Evolutionary conservation across 2,888 invertebrate genomes (phyloP), one percentile per base, ranked within the genome.

Genomic region (Leptopilina myrica): DNA sequence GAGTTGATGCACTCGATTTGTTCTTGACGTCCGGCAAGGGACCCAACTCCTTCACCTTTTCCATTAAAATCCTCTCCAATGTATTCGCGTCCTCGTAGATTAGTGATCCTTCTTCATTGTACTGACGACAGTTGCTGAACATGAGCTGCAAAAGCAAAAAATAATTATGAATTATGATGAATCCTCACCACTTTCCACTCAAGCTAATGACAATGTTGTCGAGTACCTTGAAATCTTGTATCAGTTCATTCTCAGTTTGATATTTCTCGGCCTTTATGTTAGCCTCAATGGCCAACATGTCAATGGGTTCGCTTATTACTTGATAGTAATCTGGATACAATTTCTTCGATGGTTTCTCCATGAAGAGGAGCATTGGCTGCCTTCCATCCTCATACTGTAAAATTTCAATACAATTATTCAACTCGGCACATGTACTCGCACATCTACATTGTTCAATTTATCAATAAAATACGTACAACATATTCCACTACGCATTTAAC

Each of bases 41-140:
- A 67, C 95, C 95, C 43, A 96, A 92, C 80, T 97, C 97, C 85
- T 95, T 95, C 0, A 97, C 93, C 91, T 97, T 97, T 80, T 97
- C 96, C 90, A 95, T 95, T 83, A 99, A 93, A 7, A 97, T 95
- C 82, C 95, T 95, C 89, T 99, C 98, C 78, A 99, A 93, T 46
- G 95, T 94, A 88, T 95, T 97, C 2, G 99, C 98, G 92, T 99
- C 99, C 87, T 98, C 97, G 88, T 97, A 98, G 85, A 99, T 98
- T 90, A 96, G 95, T 0, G 99, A 99, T 11, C 97, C 96, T 92
- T 98, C 97, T 92, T 99, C 99, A 91, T 99, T 99, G 92, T 98
- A 99, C 85, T 97, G 97, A 0, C 98, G 96, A 88, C 99, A 99
- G 92, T 99, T 99, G 79, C 95, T 95, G 92, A 99, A 99, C 98